phyloP scores from a whole-genome alignment of 2,113 vertebrate genomes.

The Onychostoma macrolepis region DNA sequence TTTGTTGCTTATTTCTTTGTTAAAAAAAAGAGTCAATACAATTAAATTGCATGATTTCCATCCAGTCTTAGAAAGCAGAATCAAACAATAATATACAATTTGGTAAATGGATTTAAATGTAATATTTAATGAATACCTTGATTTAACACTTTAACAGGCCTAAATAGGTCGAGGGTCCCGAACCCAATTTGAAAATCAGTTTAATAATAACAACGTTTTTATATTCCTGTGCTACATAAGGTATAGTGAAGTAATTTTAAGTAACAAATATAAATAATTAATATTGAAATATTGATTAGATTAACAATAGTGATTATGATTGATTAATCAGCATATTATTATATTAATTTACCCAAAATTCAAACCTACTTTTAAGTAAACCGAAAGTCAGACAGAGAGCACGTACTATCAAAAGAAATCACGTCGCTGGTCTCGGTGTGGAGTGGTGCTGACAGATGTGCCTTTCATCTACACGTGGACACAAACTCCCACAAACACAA shows the following conservation, averaged over 20 bases:
- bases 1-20: not conserved
- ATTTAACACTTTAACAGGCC: not conserved
- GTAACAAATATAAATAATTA: too few relatives aligned
- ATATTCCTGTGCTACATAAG: not conserved
- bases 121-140: not conserved
- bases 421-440: slow-evolving; percentile 10
- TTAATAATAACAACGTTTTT: not conserved
- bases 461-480: slow-evolving; percentile 17
- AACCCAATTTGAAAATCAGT: not conserved
- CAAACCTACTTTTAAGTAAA: not conserved
- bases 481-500: slow-evolving; percentile 29
- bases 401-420: slow-evolving; percentile 32
- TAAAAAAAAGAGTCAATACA: not conserved
- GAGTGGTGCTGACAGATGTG: slow-evolving; percentile 32
- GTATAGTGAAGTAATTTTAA: too few relatives aligned
- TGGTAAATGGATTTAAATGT: not conserved
- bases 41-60: not conserved
- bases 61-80: not conserved
- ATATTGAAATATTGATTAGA: too few relatives aligned
- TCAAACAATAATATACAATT: not conserved
- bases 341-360: not conserved
- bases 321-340: not conserved
- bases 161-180: not conserved
- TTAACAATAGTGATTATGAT: not conserved
- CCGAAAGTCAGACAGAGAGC: not conserved